A percentile compares a stretch with the other conserved stretches of the same genome.
Evolutionary conservation across 2,113 vertebrate species (phyloP).

Genomic region (Oreochromis niloticus): DNA sequence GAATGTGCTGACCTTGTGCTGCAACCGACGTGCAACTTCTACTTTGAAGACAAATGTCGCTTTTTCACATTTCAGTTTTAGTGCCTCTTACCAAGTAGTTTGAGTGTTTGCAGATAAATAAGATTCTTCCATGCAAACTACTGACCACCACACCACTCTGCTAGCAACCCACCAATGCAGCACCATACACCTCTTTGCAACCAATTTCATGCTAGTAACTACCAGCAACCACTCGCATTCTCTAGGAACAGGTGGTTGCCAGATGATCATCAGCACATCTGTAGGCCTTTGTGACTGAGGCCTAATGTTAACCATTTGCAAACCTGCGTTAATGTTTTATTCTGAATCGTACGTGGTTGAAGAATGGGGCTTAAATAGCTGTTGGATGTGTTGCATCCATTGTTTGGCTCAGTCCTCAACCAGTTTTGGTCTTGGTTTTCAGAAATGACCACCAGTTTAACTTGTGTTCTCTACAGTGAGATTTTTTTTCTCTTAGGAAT

Average conservation of each 20-base stretch:
- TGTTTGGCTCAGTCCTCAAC: not conserved
- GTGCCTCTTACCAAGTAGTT: not conserved
- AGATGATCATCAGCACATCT: not conserved
- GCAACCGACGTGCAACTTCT: not conserved
- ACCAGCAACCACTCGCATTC: not conserved
- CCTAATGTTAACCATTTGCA: not conserved
- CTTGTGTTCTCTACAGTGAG: not conserved
- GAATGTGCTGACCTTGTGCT: not conserved
- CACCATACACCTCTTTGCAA: not conserved
- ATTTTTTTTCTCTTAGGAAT: fast-evolving
- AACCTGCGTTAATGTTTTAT: not conserved
- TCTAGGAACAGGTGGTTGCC: not conserved
- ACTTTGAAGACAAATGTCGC: not conserved
- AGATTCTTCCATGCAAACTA: not conserved
- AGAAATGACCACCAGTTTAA: not conserved
- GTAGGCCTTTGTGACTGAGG: not conserved
- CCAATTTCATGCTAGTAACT: not conserved
- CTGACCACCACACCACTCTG: not conserved
- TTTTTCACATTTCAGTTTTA: not conserved
- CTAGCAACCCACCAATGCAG: not conserved
- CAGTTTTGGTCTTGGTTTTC: not conserved
- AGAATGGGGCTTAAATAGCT: not conserved
- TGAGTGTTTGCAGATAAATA: not conserved
- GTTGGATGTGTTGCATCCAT: not conserved
- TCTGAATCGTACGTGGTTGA: not conserved